phyloP scores from a whole-genome alignment of 2,113 vertebrate species.

The Pygoscelis antarcticus region DNA sequence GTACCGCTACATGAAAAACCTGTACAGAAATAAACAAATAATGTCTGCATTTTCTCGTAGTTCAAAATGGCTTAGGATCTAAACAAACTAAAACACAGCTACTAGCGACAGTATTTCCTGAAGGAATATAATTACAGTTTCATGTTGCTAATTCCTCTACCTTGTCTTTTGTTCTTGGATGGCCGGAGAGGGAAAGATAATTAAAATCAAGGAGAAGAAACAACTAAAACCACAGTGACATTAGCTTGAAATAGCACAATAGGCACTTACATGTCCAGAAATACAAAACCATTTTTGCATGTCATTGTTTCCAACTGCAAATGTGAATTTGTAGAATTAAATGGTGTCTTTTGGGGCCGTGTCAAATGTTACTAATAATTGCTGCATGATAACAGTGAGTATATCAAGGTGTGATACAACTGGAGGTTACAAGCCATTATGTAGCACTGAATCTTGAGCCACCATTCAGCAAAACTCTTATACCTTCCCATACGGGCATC shows the following conservation, averaged over 20 bases:
- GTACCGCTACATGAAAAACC: neutral
- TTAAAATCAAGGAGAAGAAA: neutral
- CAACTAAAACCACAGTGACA: neutral
- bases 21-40: neutral
- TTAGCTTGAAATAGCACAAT: neutral
- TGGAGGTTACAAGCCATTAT: neutral
- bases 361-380: neutral
- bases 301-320: neutral
- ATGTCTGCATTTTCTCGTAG: neutral
- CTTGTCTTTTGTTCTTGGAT: neutral
- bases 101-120: neutral
- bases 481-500: neutral
- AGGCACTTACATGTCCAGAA: neutral
- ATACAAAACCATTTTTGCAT: neutral
- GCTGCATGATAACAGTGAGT: neutral
- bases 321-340: neutral
- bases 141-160: neutral
- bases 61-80: neutral
- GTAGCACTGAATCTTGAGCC: neutral
- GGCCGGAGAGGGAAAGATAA: neutral
- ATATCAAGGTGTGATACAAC: neutral
- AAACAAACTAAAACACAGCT: neutral
- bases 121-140: neutral
- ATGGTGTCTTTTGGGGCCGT: neutral
- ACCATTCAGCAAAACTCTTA: neutral